These are phyloP conservation scores for Acanthococcus lagerstroemiae DNA, from an alignment of 2,888 invertebrate species.

Conservation along the genomic window DNA sequence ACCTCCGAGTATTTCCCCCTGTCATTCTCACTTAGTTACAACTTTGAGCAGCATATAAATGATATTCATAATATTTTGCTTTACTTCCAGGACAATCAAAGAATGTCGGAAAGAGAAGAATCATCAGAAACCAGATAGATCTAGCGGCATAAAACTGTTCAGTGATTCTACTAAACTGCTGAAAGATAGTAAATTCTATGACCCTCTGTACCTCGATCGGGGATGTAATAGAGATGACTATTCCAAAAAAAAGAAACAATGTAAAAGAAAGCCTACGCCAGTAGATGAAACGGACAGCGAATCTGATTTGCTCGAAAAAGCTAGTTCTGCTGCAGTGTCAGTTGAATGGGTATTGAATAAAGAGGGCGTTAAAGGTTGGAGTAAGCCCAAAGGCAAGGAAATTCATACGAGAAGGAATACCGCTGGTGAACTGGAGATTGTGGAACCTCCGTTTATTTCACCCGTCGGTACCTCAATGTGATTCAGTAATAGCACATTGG, in stretches of 20 bases:
- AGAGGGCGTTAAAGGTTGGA: conserved; percentile 11
- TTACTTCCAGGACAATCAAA: not conserved
- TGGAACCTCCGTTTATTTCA: not conserved
- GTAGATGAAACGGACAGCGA: not conserved
- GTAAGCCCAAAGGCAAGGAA: conserved; percentile 9
- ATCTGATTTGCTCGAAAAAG: not conserved
- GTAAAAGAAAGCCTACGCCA: not conserved
- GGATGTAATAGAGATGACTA: not conserved
- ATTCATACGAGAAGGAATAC: not conserved
- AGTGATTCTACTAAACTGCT: not conserved
- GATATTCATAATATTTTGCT: not conserved
- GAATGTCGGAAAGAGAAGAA: not conserved
- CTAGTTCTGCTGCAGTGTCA: conserved; percentile 10
- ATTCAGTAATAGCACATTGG: no score
- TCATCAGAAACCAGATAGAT: not conserved
- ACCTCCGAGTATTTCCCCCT: no score
- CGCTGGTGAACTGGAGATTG: not conserved
- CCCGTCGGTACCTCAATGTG: no score
- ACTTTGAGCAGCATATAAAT: no score
- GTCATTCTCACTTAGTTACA: no score
- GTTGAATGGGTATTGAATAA: conserved; percentile 17
- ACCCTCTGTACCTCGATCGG: not conserved
- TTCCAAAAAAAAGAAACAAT: not conserved
- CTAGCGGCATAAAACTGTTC: conserved; percentile 12
- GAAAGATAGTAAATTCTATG: conserved; percentile 2